Conservation (phyloP, 2,888 invertebrate genomes). For the Hirtodrosophila histrioides region DNA sequence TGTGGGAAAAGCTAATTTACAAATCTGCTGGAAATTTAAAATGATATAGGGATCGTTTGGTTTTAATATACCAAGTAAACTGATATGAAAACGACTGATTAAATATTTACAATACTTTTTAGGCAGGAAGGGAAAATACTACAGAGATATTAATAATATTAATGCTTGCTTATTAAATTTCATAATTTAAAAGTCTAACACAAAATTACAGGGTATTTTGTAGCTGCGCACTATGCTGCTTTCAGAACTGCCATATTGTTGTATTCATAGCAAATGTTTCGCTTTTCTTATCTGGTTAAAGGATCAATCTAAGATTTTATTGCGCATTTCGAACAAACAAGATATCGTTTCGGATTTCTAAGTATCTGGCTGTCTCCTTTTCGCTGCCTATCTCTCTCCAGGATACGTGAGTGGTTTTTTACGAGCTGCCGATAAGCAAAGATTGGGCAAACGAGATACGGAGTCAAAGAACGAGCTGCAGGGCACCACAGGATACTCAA, state of each 20-base stretch:
- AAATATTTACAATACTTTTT: no score
- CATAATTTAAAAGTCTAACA: no score
- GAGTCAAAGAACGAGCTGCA: constrained; percentile 4
- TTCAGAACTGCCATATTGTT: background rate
- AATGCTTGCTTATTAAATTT: no score
- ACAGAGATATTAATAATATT: no score
- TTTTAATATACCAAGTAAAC: no score
- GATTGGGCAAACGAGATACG: constrained; percentile 38
- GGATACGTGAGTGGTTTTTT: constrained; percentile 38
- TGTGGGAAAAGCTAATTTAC: no score
- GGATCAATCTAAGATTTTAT: constrained; percentile 51
- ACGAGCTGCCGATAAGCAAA: constrained; percentile 41
- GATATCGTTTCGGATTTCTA: constrained; percentile 46
- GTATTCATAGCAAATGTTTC: constrained; percentile 17
- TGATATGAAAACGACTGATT: no score
- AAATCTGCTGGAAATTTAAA: no score
- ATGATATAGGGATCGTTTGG: no score
- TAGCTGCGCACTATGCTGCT: background rate
- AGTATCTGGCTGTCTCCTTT: constrained; percentile 22
- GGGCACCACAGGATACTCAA: constrained; percentile 44
- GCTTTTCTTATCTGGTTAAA: constrained; percentile 33
- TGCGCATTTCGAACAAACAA: constrained; percentile 53
- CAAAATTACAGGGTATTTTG: constrained; percentile 11
- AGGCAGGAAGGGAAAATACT: no score
- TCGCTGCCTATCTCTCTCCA: constrained; percentile 1